phyloP scores from a whole-genome alignment of 1,140 invertebrate genomes.

The Drosophila murphyi region DNA sequence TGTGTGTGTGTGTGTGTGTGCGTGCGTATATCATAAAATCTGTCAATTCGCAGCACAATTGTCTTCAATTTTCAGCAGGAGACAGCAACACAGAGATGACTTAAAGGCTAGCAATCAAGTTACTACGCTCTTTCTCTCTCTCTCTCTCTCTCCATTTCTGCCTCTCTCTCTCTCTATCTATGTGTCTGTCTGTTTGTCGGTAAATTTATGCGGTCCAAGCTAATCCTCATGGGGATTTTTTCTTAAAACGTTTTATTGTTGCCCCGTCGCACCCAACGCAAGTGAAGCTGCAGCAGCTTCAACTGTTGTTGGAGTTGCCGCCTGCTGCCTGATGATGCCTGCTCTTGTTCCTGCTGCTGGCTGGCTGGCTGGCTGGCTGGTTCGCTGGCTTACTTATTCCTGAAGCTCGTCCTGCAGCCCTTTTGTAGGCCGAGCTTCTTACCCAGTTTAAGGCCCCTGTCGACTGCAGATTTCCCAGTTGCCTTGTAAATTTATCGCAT shows the following conservation, averaged over 20 bases:
- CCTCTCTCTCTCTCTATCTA: not conserved
- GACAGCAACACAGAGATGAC: constrained; percentile 23
- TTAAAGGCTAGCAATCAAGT: constrained; percentile 36
- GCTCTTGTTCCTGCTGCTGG: not conserved
- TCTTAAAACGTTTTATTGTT: constrained; percentile 78
- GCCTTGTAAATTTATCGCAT: constrained; percentile 82
- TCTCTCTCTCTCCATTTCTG: not conserved
- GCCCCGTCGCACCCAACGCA: constrained; percentile 32
- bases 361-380: not conserved
- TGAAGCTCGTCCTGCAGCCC: not conserved
- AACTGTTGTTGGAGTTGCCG: not conserved
- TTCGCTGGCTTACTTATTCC: too few relatives aligned
- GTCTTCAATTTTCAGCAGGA: constrained; percentile 65
- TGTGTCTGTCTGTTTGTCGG: constrained; percentile 28
- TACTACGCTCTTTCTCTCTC: too few relatives aligned
- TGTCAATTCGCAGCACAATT: constrained; percentile 75
- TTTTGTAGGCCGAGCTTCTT: constrained; percentile 9
- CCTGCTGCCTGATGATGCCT: not conserved
- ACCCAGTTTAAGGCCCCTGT: constrained; percentile 63
- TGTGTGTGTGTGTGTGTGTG: not conserved
- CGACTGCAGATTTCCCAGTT: constrained; percentile 81
- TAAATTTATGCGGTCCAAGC: constrained; percentile 78
- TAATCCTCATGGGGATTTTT: constrained; percentile 77
- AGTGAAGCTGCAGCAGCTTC: constrained; percentile 1
- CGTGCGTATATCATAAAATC: constrained; percentile 64